Evolutionary conservation across 2,797 vertebrate genomes (phyloP).

Genomic region (Hemitrygon akajei): DNA sequence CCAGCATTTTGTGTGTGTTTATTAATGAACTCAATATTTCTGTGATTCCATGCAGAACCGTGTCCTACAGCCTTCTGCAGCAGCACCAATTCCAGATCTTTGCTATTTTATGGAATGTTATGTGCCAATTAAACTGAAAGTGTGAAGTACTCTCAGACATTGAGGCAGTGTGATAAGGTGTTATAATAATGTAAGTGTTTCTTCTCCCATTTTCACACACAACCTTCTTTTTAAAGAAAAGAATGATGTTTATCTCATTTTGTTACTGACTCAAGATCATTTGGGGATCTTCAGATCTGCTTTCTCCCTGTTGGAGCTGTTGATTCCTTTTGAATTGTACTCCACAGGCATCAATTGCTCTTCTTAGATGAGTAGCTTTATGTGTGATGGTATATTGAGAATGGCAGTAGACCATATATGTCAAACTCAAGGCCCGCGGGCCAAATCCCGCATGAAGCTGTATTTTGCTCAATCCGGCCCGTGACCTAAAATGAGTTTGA

Average conservation of each 20-base stretch:
- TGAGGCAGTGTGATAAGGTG: no score
- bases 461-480: no score
- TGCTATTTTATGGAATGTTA: not conserved
- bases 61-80: not conserved
- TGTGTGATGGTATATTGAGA: no score
- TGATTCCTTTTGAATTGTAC: not conserved
- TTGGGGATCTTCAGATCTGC: not conserved
- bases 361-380: not conserved
- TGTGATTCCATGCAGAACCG: no score
- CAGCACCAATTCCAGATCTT: not conserved
- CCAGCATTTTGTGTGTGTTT: no score
- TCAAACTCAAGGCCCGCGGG: no score
- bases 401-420: no score
- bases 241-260: not conserved
- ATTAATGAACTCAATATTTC: no score
- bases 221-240: not conserved
- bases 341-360: not conserved
- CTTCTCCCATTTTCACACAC: not conserved
- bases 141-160: not conserved
- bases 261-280: not conserved
- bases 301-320: not conserved
- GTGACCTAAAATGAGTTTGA: no score
- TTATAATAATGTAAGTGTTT: not conserved
- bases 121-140: not conserved
- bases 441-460: no score